Evolutionary conservation across 2,888 invertebrate species (phyloP).

Genomic region (Andrena bicolor): DNA sequence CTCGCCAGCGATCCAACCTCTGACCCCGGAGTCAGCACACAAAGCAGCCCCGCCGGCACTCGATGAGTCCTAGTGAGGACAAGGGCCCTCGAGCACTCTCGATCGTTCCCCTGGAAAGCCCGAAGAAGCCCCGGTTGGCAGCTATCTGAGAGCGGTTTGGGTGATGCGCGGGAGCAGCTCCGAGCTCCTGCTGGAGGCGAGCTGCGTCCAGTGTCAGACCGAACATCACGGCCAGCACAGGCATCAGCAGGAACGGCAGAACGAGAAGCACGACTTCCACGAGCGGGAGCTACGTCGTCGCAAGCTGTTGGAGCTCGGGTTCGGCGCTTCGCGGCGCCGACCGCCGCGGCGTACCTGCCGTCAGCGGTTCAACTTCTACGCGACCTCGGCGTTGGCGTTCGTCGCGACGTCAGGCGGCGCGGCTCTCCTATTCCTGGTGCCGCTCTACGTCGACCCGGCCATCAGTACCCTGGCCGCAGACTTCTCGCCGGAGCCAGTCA

Average conservation of each 20-base stretch:
- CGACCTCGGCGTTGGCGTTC: conserved; percentile 90
- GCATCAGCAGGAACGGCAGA: conserved; percentile 71
- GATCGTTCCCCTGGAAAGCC: conserved; percentile 53
- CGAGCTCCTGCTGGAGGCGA: conserved; percentile 91
- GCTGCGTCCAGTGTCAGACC: conserved; percentile 88
- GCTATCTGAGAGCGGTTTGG: conserved; percentile 63
- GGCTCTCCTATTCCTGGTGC: conserved; percentile 90
- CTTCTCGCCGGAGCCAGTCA: conserved; percentile 91
- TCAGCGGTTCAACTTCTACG: conserved; percentile 90
- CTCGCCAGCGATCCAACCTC: conserved; percentile 31
- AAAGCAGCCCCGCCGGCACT: conserved; percentile 54
- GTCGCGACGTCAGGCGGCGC: conserved; percentile 91
- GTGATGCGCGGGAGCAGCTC: conserved; percentile 91
- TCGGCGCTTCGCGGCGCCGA: conserved; percentile 84
- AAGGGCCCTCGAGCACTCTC: conserved; percentile 61
- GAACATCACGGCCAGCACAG: conserved; percentile 85
- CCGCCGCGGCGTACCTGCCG: conserved; percentile 87
- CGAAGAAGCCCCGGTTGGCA: conserved; percentile 57
- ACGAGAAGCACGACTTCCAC: conserved; percentile 82
- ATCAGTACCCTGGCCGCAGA: conserved; percentile 90
- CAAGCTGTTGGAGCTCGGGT: conserved; percentile 84
- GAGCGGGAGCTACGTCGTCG: conserved; percentile 83
- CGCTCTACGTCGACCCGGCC: conserved; percentile 90
- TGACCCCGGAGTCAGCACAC: conserved; percentile 31
- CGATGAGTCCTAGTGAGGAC: conserved; percentile 66